A percentile compares a stretch with the other conserved stretches of the same genome.
These are phyloP conservation scores for Nesidiocoris tenuis DNA, from an alignment of 2,888 invertebrate genomes.

Conservation along the genomic window DNA sequence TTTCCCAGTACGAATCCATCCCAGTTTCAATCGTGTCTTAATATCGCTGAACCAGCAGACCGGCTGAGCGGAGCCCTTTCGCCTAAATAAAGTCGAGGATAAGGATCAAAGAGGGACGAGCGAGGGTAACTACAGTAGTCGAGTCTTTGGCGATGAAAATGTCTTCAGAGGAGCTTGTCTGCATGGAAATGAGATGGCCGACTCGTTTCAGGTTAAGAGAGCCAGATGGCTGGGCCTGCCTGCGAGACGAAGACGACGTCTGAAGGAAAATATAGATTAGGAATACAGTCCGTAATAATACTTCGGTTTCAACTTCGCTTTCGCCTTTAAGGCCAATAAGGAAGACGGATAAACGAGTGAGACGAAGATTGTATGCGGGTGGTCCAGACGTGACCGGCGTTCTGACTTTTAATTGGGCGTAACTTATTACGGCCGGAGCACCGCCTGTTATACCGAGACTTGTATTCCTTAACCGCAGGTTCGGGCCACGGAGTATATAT, in stretches of 20 bases:
- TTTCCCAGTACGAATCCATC: too few relatives aligned
- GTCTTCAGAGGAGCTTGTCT: conserved; percentile 7
- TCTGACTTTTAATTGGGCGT: conserved; percentile 40
- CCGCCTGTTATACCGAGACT: conserved; percentile 13
- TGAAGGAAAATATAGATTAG: conserved; percentile 21
- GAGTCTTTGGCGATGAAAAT: conserved; percentile 26
- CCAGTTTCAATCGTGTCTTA: too few relatives aligned
- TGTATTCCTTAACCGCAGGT: conserved; percentile 7
- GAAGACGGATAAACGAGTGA: background rate
- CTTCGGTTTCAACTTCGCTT: background rate
- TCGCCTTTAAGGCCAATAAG: background rate
- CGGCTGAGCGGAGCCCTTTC: too few relatives aligned
- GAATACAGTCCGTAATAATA: conserved; percentile 33
- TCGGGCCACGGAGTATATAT: too few relatives aligned
- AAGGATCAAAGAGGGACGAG: conserved; percentile 29
- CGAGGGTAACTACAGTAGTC: conserved; percentile 2
- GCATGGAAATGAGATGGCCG: conserved; percentile 26
- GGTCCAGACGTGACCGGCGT: conserved; percentile 39
- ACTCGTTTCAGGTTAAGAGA: background rate
- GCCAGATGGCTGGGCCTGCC: background rate
- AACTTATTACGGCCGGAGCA: conserved; percentile 27
- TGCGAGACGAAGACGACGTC: background rate
- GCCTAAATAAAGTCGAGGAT: conserved; percentile 25
- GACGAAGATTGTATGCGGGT: conserved; percentile 17
- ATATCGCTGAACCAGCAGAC: too few relatives aligned